These are phyloP conservation scores for Amorpha juglandis DNA, from an alignment of 2,888 invertebrate species.

Conservation along the genomic window DNA sequence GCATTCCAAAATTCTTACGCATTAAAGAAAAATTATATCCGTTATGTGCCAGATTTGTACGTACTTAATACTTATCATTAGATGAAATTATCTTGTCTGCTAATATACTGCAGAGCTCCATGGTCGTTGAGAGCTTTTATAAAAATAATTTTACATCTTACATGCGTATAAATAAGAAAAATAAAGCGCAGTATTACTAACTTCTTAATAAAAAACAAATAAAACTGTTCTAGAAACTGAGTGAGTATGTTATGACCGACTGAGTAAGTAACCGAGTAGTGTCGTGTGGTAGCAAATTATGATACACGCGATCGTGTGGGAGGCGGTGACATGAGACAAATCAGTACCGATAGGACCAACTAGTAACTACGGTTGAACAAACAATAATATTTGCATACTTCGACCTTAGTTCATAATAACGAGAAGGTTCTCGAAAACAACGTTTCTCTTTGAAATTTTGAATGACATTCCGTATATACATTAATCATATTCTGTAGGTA, in stretches of 20 bases:
- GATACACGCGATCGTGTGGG: conserved; percentile 56
- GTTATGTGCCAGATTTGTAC: too few species aligned
- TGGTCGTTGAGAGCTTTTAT: background rate
- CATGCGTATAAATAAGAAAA: background rate
- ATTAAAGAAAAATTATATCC: too few species aligned
- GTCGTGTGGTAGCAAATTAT: conserved; percentile 57
- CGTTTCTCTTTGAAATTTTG: conserved; percentile 1
- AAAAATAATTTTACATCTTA: background rate
- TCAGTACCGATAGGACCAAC: conserved; percentile 44
- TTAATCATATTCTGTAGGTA: conserved; percentile 11
- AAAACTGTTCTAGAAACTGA: conserved; percentile 52
- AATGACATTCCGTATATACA: conserved; percentile 10
- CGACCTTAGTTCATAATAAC: background rate
- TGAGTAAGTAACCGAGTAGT: conserved; percentile 56
- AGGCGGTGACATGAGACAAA: conserved; percentile 56
- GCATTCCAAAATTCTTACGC: background rate
- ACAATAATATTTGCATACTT: conserved; percentile 37
- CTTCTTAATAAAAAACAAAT: conserved; percentile 3
- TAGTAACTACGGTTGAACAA: conserved; percentile 37
- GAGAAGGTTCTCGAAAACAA: background rate
- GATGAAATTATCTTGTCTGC: background rate
- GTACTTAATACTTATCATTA: too few species aligned
- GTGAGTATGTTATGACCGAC: conserved; percentile 50
- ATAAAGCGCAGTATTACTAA: background rate
- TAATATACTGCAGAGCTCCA: background rate